Percentiles rank a stretch among this genome's conserved stretches.
Conservation (phyloP, 2,888 invertebrate species). For the Cryptus armator region DNA sequence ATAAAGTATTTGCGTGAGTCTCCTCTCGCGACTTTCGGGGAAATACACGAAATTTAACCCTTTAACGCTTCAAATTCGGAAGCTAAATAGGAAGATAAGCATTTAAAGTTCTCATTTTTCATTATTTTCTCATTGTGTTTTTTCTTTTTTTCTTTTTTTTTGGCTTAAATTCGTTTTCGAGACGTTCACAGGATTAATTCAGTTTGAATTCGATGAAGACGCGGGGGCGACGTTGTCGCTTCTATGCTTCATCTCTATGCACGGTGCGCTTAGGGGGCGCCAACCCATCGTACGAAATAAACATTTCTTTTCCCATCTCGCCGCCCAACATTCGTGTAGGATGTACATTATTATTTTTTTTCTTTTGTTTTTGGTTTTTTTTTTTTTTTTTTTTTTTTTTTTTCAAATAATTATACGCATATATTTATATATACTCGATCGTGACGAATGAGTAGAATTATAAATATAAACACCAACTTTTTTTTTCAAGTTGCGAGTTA, state of each 20-base stretch:
- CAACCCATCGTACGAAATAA: slow-evolving; percentile 14
- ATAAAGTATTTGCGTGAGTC: slow-evolving; percentile 26
- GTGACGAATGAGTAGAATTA: not conserved
- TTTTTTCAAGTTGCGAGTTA: not conserved
- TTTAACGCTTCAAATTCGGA: slow-evolving; percentile 15
- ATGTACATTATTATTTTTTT: slow-evolving; percentile 12
- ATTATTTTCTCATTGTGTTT: not conserved
- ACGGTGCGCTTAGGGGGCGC: slow-evolving; percentile 1
- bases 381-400: no score
- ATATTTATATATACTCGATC: not conserved
- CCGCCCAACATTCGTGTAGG: slow-evolving; percentile 11
- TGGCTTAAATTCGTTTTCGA: not conserved
- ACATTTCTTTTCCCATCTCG: not conserved
- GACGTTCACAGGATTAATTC: not conserved
- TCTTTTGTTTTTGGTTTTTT: not conserved
- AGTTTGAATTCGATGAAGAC: not conserved
- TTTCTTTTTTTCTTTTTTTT: not conserved
- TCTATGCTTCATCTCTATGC: not conserved
- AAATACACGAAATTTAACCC: not conserved
- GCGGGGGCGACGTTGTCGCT: slow-evolving; percentile 2
- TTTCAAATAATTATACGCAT: slow-evolving; percentile 1
- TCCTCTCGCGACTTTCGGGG: not conserved
- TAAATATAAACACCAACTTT: slow-evolving; percentile 10
- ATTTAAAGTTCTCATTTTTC: not conserved
- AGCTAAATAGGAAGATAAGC: slow-evolving; percentile 17